A percentile compares a stretch with the other conserved stretches of the same genome.
phyloP scores from a whole-genome alignment of 2,797 vertebrate genomes.

The Neosilurus hyrtlii region DNA sequence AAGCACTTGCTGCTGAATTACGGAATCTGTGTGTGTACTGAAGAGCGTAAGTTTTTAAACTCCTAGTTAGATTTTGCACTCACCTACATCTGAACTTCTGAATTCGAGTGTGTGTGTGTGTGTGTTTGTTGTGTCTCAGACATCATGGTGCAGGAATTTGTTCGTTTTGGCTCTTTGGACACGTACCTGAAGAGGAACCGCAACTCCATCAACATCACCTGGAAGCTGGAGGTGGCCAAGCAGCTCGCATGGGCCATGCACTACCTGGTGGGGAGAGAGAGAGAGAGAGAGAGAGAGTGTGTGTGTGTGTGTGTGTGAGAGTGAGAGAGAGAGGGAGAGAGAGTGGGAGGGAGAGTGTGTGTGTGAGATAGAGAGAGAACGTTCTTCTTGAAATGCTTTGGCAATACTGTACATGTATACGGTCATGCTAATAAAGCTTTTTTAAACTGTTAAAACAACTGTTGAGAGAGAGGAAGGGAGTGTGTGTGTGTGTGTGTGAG shows the following conservation, averaged over 20 bases:
- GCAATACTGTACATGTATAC: too few species aligned
- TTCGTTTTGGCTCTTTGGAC: slow-evolving; percentile 93
- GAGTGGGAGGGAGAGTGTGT: too few species aligned
- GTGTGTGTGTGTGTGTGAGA: neutral
- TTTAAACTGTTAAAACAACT: too few species aligned
- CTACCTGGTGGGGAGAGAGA: slow-evolving; percentile 83
- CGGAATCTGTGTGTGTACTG: slow-evolving; percentile 91
- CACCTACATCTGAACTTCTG: neutral
- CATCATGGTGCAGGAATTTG: slow-evolving; percentile 95
- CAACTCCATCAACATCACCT: slow-evolving; percentile 86
- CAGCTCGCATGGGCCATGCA: slow-evolving; percentile 96
- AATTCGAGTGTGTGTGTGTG: neutral
- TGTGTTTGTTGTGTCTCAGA: slow-evolving; percentile 68
- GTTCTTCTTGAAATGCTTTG: too few species aligned
- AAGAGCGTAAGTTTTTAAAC: slow-evolving; percentile 86
- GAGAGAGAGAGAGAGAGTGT: too few species aligned
- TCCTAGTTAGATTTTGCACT: neutral
- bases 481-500: too few species aligned
- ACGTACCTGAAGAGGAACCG: slow-evolving; percentile 94
- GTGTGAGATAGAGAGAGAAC: too few species aligned
- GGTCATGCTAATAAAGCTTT: too few species aligned
- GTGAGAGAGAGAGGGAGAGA: too few species aligned
- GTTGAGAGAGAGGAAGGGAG: too few species aligned
- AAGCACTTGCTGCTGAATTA: slow-evolving; percentile 94
- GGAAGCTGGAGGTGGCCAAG: slow-evolving; percentile 97